Base-by-base conservation (phyloP, 2,113 vertebrate genomes). In the Rousettus leschenaultii region DNA sequence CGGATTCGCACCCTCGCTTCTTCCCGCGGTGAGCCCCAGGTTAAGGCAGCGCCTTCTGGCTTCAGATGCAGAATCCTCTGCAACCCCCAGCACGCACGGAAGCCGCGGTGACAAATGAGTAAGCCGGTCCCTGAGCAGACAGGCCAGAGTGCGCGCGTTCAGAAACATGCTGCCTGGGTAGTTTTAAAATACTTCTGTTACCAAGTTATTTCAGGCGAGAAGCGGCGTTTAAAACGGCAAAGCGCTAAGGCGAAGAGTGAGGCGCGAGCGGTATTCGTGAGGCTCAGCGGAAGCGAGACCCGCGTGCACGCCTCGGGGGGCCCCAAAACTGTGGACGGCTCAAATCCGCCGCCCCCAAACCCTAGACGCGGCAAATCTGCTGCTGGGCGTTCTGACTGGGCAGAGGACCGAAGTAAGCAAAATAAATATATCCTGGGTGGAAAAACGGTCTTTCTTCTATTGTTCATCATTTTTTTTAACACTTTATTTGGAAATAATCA, bases 161-260 rank as follows among this genome's bases (percentile, higher is more conserved):
- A 35, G 70, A 10, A 28, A 45, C 45, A 45, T 2, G 2, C 0
- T 1, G 0, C 33, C 40, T 22, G 0, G 1, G 8, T 4, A 0
- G 38, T 61, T 28, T 55, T 11, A 33, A n/a, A 10, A 35, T 15
- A 12, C n/a, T 30, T 8, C 10, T 6, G 0, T 33, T 3, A 6
- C 19, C 16, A 15, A 63, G 61, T 24, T 4, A 21, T 28, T 71
- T 80, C 18, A 0, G 7, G 0, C 0, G 1, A 88, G 55, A 38
- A 66, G 35, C 1, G 5, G 7, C 15, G 51, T 77, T 43, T 38
- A 35, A 33, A 71, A 8, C 12, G 16, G 9, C 48, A 51, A 51
- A 51, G 80, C 5, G 35, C 22, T 19, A 40, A 11, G 15, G 38
- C 0, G 45, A 35, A 3, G 6, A 0, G 7, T 51, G 3, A 12